Conservation (phyloP, 2,113 vertebrate genomes). For the Podilymbus podiceps region DNA sequence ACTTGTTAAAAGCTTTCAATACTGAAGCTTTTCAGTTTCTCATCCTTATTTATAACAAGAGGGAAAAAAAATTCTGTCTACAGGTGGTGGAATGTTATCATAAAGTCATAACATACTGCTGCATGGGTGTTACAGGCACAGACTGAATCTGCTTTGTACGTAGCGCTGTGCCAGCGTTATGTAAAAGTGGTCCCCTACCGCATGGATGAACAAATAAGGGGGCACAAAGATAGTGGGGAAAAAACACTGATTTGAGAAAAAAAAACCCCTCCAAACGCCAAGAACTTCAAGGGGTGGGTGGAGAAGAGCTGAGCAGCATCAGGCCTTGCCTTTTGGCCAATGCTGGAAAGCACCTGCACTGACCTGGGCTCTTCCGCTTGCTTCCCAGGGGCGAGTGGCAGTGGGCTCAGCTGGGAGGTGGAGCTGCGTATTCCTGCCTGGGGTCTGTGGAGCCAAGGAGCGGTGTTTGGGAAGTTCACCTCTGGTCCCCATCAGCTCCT, state of each 20-base stretch:
- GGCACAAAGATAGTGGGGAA: not conserved
- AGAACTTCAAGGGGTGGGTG: not conserved
- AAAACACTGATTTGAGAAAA: not conserved
- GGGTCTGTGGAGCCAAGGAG: fast-evolving
- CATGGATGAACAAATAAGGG: not conserved
- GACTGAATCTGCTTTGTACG: not conserved
- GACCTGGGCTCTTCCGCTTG: not conserved
- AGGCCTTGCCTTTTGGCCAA: not conserved
- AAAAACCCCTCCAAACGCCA: fast-evolving
- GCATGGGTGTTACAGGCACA: not conserved
- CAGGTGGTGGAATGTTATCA: not conserved
- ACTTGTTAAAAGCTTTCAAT: not conserved
- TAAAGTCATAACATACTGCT: not conserved
- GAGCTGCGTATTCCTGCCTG: not conserved
- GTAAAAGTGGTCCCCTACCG: not conserved
- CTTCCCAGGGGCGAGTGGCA: not conserved
- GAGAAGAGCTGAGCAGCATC: not conserved
- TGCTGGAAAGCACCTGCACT: not conserved
- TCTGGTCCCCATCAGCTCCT: not conserved
- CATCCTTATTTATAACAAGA: not conserved
- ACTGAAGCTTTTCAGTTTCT: not conserved
- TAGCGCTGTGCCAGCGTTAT: too few relatives aligned
- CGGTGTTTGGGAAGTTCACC: not conserved
- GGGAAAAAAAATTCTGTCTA: not conserved
- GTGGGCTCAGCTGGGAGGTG: not conserved